These are phyloP conservation scores for Lophochroa leadbeateri DNA, from an alignment of 2,113 vertebrate genomes.

Conservation along the genomic window DNA sequence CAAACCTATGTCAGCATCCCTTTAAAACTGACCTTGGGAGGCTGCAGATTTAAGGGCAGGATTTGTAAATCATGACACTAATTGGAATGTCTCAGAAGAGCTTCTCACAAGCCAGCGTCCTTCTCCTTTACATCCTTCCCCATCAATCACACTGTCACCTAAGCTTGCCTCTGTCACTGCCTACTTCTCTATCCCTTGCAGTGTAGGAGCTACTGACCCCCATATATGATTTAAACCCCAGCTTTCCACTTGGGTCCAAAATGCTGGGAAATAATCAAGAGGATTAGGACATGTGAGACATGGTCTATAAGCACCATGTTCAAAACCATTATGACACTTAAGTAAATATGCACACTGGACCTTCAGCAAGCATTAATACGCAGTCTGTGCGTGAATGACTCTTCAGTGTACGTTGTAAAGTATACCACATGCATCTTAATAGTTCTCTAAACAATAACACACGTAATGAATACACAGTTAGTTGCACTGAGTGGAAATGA, in stretches of 20 bases:
- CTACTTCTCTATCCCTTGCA: not conserved
- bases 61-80: conserved; percentile 31
- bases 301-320: not conserved
- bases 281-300: not conserved
- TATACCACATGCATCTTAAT: not conserved
- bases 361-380: not conserved
- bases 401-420: not conserved
- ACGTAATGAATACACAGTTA: not conserved
- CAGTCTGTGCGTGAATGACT: not conserved
- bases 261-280: not conserved
- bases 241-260: not conserved
- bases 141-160: not conserved
- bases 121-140: not conserved
- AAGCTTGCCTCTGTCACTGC: not conserved
- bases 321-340: not conserved
- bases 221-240: not conserved
- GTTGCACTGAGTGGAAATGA: not conserved
- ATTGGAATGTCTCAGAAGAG: conserved; percentile 29
- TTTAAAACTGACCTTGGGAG: conserved; percentile 3
- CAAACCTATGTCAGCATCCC: not conserved
- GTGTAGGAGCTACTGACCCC: not conserved
- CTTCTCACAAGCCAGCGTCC: not conserved
- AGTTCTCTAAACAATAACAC: not conserved
- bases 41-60: not conserved
- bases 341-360: not conserved